These are phyloP conservation scores for Luperina nickerlii DNA, from an alignment of 2,888 invertebrate genomes.

Conservation along the genomic window DNA sequence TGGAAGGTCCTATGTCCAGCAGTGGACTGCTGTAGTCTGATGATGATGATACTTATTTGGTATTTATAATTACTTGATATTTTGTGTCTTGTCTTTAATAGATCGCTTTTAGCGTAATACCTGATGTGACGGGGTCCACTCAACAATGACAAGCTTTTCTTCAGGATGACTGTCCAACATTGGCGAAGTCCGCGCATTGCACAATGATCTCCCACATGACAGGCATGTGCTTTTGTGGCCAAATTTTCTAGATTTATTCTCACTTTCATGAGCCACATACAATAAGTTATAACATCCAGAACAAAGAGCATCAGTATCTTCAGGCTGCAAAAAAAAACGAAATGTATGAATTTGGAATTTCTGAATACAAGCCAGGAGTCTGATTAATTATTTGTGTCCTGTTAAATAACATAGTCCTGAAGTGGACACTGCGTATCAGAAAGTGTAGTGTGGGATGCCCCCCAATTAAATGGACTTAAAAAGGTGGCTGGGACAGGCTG, in stretches of 20 bases:
- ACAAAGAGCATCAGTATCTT: conserved; percentile 17
- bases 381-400: not conserved
- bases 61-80: too few species aligned
- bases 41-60: too few species aligned
- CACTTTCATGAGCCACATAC: conserved; percentile 8
- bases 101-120: not conserved
- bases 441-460: not conserved
- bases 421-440: not conserved
- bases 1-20: not conserved
- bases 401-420: not conserved
- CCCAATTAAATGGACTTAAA: too few species aligned
- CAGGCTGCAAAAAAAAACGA: not conserved
- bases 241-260: conserved; percentile 33
- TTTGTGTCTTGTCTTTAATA: too few species aligned
- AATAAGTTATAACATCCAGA: conserved; percentile 12
- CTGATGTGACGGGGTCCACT: conserved; percentile 33
- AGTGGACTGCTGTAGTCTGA: not conserved
- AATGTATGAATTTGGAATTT: not conserved
- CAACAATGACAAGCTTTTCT: conserved; percentile 9
- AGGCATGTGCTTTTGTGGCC: conserved; percentile 24
- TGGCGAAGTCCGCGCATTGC: accelerated
- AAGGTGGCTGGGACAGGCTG: too few species aligned
- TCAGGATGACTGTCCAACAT: conserved; percentile 2
- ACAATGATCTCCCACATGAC: conserved; percentile 14
- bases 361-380: not conserved